Percentiles rank a stretch among this genome's conserved stretches.
Conservation (phyloP, 1,140 invertebrate species). For the Meloidogyne floridensis region DNA sequence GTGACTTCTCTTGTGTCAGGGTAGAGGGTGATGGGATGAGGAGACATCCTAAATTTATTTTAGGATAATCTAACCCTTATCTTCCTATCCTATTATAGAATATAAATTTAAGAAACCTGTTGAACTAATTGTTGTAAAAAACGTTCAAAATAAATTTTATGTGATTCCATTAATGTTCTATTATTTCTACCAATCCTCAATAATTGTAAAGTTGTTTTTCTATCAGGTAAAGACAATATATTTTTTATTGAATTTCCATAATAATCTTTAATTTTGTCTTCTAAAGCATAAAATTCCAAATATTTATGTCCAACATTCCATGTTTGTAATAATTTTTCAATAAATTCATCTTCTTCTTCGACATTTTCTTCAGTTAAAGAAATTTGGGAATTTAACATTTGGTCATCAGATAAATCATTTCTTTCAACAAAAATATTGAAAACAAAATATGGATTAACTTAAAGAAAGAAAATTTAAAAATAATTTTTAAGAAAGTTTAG, state of each 20-base stretch:
- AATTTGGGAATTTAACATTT: constrained; percentile 11
- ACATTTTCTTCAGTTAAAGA: constrained; percentile 17
- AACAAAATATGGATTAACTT: constrained; percentile 44
- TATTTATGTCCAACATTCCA: constrained; percentile 51
- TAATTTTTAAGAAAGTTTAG: too few relatives aligned
- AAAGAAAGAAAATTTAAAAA: constrained; percentile 16
- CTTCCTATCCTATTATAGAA: too few relatives aligned
- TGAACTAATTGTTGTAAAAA: constrained; percentile 38
- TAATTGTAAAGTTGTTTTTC: constrained; percentile 40
- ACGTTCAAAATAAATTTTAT: constrained; percentile 38
- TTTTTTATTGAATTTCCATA: constrained; percentile 39
- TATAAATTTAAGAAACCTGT: too few relatives aligned
- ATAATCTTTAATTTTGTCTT: constrained; percentile 35
- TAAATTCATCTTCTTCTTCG: constrained; percentile 20
- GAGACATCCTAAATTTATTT: too few relatives aligned
- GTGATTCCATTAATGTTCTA: constrained; percentile 42
- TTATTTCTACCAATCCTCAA: constrained; percentile 34
- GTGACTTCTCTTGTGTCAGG: too few relatives aligned
- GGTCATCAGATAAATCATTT: constrained; percentile 39
- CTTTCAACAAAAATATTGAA: constrained; percentile 40
- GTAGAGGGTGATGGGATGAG: too few relatives aligned
- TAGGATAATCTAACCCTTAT: too few relatives aligned
- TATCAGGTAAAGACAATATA: constrained; percentile 36
- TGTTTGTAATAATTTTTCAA: constrained; percentile 14
- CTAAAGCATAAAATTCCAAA: constrained; percentile 50